These are phyloP conservation scores for Drosophila nigricruria DNA, from an alignment of 2,888 invertebrate genomes.

Conservation along the genomic window DNA sequence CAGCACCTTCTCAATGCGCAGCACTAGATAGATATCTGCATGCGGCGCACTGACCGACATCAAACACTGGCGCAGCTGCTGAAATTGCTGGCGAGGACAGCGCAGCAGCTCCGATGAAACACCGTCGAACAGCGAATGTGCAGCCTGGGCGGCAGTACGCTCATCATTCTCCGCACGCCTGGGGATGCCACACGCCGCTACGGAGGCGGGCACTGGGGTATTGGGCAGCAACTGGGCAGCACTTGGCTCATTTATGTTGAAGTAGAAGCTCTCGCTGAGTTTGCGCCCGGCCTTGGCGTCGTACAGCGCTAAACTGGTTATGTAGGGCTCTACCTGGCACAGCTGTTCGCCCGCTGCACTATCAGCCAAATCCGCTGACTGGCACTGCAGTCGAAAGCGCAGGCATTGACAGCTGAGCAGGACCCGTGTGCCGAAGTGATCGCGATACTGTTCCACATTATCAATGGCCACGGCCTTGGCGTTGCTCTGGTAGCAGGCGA, in stretches of 20 bases:
- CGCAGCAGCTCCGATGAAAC: constrained; percentile 91
- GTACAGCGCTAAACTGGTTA: constrained; percentile 94
- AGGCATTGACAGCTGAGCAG: constrained; percentile 93
- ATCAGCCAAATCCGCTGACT: constrained; percentile 86
- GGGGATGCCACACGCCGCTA: constrained; percentile 74
- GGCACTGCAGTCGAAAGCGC: constrained; percentile 91
- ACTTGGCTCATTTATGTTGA: constrained; percentile 92
- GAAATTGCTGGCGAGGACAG: constrained; percentile 84
- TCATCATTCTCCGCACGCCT: constrained; percentile 67
- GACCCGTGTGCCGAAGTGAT: constrained; percentile 94
- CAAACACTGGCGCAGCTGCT: constrained; percentile 88
- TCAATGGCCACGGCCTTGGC: constrained; percentile 85
- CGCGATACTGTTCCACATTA: constrained; percentile 91
- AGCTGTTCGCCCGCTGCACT: constrained; percentile 89
- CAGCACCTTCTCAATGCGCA: constrained; percentile 96
- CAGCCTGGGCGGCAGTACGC: constrained; percentile 84
- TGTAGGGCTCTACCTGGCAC: constrained; percentile 95
- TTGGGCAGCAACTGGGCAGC: constrained; percentile 87
- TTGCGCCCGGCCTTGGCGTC: constrained; percentile 95
- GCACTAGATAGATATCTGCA: constrained; percentile 96
- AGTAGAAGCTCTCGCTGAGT: constrained; percentile 96
- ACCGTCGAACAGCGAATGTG: constrained; percentile 87
- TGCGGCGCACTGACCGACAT: constrained; percentile 95
- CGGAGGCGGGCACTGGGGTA: constrained; percentile 75
- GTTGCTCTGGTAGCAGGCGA: constrained; percentile 88